These are phyloP conservation scores for Trichogramma evanescens DNA, from an alignment of 2,888 invertebrate species.

Conservation along the genomic window DNA sequence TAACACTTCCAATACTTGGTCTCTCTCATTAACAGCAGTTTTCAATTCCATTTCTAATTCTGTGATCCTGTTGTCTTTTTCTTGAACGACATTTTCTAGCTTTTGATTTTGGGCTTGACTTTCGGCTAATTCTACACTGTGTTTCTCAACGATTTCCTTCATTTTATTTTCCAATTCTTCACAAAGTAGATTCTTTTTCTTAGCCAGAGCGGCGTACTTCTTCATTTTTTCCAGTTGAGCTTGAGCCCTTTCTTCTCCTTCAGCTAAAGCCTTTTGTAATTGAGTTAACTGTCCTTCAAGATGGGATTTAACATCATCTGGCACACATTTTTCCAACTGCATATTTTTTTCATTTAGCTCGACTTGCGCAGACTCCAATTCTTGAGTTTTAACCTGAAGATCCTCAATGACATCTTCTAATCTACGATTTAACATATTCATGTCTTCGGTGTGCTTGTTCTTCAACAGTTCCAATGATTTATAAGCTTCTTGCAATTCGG, in stretches of 20 bases:
- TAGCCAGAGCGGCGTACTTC: slow-evolving; percentile 68
- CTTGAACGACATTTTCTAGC: slow-evolving; percentile 31
- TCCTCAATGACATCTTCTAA: slow-evolving; percentile 47
- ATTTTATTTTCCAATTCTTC: slow-evolving; percentile 56
- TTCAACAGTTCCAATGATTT: slow-evolving; percentile 49
- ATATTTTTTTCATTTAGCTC: slow-evolving; percentile 46
- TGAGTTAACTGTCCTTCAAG: slow-evolving; percentile 44
- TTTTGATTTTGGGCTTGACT: slow-evolving; percentile 34
- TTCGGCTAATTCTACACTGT: slow-evolving; percentile 34
- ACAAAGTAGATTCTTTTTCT: slow-evolving; percentile 63
- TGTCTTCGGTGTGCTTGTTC: slow-evolving; percentile 43
- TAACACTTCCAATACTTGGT: slow-evolving; percentile 11
- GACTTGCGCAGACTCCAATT: slow-evolving; percentile 39
- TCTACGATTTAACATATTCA: slow-evolving; percentile 39
- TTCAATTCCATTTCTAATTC: slow-evolving; percentile 31
- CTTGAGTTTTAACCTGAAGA: slow-evolving; percentile 46
- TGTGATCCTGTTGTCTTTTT: slow-evolving; percentile 34
- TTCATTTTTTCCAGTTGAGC: slow-evolving; percentile 71
- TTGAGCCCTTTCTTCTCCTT: slow-evolving; percentile 58
- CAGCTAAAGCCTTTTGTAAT: slow-evolving; percentile 41
- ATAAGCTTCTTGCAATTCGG: slow-evolving; percentile 45
- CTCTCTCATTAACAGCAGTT: slow-evolving; percentile 19
- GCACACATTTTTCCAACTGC: slow-evolving; percentile 35
- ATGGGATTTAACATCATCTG: slow-evolving; percentile 38
- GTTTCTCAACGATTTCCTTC: slow-evolving; percentile 31